Conservation (phyloP, 2,888 invertebrate genomes). For the Lysandra bellargus region DNA sequence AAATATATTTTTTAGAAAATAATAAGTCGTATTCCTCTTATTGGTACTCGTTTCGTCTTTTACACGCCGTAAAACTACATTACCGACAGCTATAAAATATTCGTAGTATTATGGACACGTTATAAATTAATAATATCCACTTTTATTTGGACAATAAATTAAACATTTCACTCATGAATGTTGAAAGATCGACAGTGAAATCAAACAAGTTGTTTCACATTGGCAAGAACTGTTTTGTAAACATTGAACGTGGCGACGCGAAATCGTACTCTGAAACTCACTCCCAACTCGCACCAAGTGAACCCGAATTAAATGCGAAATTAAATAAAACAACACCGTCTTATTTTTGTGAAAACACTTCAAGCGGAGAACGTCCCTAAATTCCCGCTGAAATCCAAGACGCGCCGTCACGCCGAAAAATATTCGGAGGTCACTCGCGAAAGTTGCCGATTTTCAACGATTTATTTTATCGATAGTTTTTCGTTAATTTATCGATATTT, state of each 20-base stretch:
- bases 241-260: not conserved
- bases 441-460: not conserved
- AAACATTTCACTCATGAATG: not conserved
- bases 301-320: not conserved
- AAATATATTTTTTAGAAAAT: not conserved
- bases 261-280: not conserved
- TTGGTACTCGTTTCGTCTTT: not conserved
- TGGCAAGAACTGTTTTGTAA: conserved; percentile 23
- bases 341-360: conserved; percentile 11
- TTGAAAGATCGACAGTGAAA: not conserved
- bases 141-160: not conserved
- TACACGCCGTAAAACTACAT: not conserved
- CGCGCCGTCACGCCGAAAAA: conserved; percentile 29
- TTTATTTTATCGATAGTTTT: not conserved
- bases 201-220: conserved; percentile 22
- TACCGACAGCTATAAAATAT: not conserved
- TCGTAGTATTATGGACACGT: not conserved
- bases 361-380: conserved; percentile 17
- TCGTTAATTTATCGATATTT: not conserved
- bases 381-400: conserved; percentile 29
- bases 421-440: conserved; percentile 3
- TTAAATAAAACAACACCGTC: not conserved
- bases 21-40: not conserved
- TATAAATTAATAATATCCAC: not conserved
- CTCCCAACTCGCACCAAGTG: not conserved